A percentile compares a stretch with the other conserved stretches of the same genome.
Conservation (phyloP, 2,113 vertebrate species). For the Neotoma lepida region DNA sequence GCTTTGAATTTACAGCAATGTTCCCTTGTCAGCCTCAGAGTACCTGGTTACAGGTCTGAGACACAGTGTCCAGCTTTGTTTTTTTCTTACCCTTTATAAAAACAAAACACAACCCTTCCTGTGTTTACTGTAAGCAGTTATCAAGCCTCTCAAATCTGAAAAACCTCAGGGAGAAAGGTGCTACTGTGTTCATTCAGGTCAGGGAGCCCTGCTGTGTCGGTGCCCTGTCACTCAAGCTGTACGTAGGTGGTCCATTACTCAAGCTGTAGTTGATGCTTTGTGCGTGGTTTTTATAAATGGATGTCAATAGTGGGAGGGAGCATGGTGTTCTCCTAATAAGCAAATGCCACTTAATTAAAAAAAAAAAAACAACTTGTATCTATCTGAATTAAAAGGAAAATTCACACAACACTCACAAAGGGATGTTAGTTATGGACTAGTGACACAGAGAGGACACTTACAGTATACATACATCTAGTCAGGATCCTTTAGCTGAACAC, state of each 20-base stretch:
- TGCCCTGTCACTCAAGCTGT: fast-evolving
- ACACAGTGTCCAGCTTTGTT: not conserved
- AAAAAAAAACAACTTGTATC: not conserved
- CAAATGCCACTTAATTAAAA: not conserved
- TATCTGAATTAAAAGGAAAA: not conserved
- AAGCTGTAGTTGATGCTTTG: not conserved
- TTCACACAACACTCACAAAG: not conserved
- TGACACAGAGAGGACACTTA: fast-evolving
- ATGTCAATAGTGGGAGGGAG: fast-evolving
- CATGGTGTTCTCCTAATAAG: not conserved
- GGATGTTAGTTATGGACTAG: not conserved
- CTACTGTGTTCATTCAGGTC: fast-evolving
- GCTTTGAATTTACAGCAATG: too few relatives aligned
- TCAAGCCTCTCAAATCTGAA: not conserved
- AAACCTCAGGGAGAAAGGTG: too few relatives aligned
- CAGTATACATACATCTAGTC: too few relatives aligned
- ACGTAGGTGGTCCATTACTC: fast-evolving
- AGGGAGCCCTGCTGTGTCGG: not conserved
- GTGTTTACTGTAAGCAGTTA: not conserved
- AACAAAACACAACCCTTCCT: not conserved
- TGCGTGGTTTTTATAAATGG: not conserved
- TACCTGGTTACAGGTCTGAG: not conserved
- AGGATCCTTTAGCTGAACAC: not conserved
- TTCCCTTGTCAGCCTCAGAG: not conserved
- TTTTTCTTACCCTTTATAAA: not conserved